Evolutionary conservation across 37 sponge, comb jelly and placozoan genomes (phyloP), one percentile per base, ranked within the genome.

Genomic region (Haliclona indistincta): DNA sequence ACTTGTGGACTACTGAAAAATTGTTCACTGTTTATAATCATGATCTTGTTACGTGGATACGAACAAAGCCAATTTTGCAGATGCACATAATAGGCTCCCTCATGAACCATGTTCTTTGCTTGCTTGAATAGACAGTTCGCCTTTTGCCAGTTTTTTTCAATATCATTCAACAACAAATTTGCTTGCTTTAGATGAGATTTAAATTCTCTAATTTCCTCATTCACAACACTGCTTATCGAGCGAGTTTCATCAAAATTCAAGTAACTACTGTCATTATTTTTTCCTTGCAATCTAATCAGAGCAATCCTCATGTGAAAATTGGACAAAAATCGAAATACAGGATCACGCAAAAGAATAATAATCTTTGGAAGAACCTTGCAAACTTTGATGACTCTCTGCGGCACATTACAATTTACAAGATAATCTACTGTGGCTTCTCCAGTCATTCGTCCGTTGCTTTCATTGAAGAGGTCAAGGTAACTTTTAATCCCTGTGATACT

Each of bases 41-140:
- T 40, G 38, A 88, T 82, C 34, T 88, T 88, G 58, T 88, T 75
- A 25, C 81, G 54, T 19, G 89, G 89, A 68, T 71, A 88, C 63
- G 79, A 83, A 60, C 89, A 83, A 13, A 88, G 39, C 89, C 89
- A 88, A 63, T 82, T 78, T 33, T 51, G 54, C 8, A 88, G 70
- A 44, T 79, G 80, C 13, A 83, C 64, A 43, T 76, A 81, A 58
- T 88, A 88, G 17, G 78, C 41, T 17, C 80, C 79, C 23, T 88
- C 89, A 56, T 66, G 82, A 42, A 79, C 38, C 54, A 82, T 42
- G 43, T 88, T 88, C 0, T n/a, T 10, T 23, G 79, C 65, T 0
- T 78, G 68, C 15, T 52, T 39, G 44, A 73, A 85, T 2, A 78
- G 67, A 60, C 78, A 72, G 22, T 25, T 10, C 54, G 78, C 47